Conservation (phyloP, 2,797 vertebrate species). For the Dallia pectoralis region DNA sequence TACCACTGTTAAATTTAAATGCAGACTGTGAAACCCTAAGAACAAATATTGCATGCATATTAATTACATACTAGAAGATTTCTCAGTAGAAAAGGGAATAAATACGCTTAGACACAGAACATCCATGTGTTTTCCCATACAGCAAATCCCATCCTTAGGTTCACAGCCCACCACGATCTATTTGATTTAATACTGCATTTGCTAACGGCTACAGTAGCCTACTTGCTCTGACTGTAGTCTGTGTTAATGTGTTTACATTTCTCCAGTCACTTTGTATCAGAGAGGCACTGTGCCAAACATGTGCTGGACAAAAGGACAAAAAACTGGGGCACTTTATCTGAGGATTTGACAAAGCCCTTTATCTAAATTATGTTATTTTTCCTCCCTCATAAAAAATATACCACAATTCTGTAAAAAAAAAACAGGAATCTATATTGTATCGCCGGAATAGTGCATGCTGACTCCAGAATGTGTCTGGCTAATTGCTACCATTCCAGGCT, state of each 20-base stretch:
- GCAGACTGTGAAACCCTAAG: not conserved
- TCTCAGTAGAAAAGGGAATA: not conserved
- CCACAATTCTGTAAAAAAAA: not conserved
- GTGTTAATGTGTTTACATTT: constrained; percentile 2
- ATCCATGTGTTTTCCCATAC: not conserved
- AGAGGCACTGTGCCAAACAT: not conserved
- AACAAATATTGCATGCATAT: not conserved
- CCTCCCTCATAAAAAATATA: not conserved
- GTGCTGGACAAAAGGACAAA: not conserved
- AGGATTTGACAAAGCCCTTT: constrained; percentile 13
- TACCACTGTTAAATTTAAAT: not conserved
- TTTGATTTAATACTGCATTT: constrained; percentile 7
- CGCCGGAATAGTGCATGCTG: not conserved
- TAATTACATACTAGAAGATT: not conserved
- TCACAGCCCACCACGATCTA: not conserved
- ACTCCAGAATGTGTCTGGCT: not conserved
- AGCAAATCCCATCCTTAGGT: not conserved
- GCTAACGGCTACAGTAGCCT: constrained; percentile 1
- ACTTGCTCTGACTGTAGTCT: not conserved
- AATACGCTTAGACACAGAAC: not conserved
- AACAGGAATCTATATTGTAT: not conserved
- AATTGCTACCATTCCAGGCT: constrained; percentile 10
- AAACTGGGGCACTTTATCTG: constrained; percentile 16
- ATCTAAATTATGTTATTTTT: constrained; percentile 1
- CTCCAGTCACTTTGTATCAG: not conserved